Percentiles rank a stretch among this genome's conserved stretches.
These are phyloP conservation scores for Tenebrio molitor DNA, from an alignment of 1,140 invertebrate species.

Conservation along the genomic window DNA sequence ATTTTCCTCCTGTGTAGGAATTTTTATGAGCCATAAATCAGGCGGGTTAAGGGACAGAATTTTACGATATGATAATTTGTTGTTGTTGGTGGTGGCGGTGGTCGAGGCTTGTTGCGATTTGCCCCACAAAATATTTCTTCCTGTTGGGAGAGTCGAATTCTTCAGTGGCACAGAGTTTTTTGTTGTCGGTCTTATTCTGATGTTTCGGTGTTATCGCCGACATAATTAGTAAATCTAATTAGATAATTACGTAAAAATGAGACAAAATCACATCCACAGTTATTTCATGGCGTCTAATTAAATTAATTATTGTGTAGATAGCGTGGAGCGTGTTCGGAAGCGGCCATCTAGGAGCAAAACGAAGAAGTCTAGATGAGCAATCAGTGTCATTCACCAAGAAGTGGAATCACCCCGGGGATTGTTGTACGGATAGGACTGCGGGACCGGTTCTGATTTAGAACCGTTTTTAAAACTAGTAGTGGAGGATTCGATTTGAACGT, in stretches of 20 bases:
- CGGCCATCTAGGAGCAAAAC: conserved; percentile 38
- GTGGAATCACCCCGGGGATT: conserved; percentile 39
- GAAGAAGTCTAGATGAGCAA: conserved; percentile 43
- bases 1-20: conserved; percentile 4
- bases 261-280: conserved; percentile 44
- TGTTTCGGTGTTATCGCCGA: conserved; percentile 21
- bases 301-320: conserved; percentile 43
- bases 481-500: conserved; percentile 44
- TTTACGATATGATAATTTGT: conserved; percentile 39
- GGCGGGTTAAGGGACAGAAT: conserved; percentile 12
- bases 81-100: too few relatives aligned
- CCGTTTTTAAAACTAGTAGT: conserved; percentile 47
- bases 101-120: too few relatives aligned
- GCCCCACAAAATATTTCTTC: too few relatives aligned
- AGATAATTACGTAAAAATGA: conserved; percentile 44
- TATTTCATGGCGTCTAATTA: conserved; percentile 40
- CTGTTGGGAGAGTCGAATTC: too few relatives aligned
- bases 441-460: conserved; percentile 45
- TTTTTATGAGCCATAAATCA: conserved; percentile 37
- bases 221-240: conserved; percentile 43
- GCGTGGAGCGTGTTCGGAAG: conserved; percentile 18
- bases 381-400: conserved; percentile 47
- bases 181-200: too few relatives aligned
- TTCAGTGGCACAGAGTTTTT: too few relatives aligned
- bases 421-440: conserved; percentile 5